These are phyloP conservation scores for Austrofundulus limnaeus DNA, from an alignment of 2,113 vertebrate species.

Conservation along the genomic window DNA sequence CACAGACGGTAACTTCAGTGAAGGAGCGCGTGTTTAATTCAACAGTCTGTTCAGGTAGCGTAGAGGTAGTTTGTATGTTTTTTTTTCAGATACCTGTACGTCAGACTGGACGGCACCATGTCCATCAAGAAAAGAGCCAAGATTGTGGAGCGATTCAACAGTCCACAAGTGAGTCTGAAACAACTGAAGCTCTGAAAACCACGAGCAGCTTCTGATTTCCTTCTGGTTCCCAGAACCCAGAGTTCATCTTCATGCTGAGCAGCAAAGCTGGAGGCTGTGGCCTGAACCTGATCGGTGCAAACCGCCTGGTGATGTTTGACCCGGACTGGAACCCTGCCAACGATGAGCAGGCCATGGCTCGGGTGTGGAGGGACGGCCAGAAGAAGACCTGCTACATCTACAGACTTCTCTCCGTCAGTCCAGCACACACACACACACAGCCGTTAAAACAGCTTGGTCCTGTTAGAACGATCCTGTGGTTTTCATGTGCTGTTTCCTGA, in stretches of 20 bases:
- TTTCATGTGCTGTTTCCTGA: neutral
- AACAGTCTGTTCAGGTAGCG: too few relatives aligned
- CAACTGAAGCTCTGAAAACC: neutral
- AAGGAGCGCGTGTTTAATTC: neutral
- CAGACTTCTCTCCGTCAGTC: conserved; percentile 89
- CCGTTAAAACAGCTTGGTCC: too few relatives aligned
- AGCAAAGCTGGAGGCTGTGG: conserved; percentile 98
- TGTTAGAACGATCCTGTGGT: too few relatives aligned
- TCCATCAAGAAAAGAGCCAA: conserved; percentile 98
- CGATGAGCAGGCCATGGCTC: conserved; percentile 97
- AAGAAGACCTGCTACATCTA: conserved; percentile 97
- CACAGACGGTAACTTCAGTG: conserved; percentile 81
- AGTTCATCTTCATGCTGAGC: conserved; percentile 98
- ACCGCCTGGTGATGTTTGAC: conserved; percentile 97
- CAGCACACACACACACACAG: neutral
- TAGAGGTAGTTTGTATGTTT: too few relatives aligned
- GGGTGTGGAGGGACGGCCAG: conserved; percentile 96
- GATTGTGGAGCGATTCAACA: conserved; percentile 93
- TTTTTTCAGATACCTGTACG: conserved; percentile 88
- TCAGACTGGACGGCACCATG: conserved; percentile 96
- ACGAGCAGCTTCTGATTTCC: neutral
- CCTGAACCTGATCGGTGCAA: conserved; percentile 94
- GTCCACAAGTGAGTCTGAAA: conserved; percentile 81
- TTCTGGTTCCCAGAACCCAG: conserved; percentile 82
- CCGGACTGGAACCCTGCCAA: conserved; percentile 99